These are phyloP conservation scores for Helleia helle DNA, from an alignment of 2,888 invertebrate species.

Conservation along the genomic window DNA sequence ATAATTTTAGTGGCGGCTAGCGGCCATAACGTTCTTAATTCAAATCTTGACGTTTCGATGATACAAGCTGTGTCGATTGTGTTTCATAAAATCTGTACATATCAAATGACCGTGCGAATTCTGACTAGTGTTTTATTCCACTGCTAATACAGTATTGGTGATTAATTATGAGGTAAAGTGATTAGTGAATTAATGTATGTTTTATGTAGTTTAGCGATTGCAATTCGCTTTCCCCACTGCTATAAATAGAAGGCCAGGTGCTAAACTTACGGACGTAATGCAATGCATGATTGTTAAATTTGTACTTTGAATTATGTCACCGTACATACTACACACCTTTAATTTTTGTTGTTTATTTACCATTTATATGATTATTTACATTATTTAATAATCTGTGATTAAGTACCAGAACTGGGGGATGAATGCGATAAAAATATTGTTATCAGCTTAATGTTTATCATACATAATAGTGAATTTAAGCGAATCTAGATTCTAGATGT, in stretches of 20 bases:
- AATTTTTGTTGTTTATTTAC: constrained; percentile 16
- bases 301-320: constrained; percentile 18
- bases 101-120: constrained; percentile 7
- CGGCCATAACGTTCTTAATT: constrained; percentile 32
- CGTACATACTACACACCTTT: too few species aligned
- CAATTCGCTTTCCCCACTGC: constrained; percentile 26
- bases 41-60: constrained; percentile 26
- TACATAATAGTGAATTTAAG: too few species aligned
- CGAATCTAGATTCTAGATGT: too few species aligned
- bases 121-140: constrained; percentile 10
- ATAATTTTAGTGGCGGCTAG: constrained; percentile 65
- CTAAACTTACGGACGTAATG: constrained; percentile 30
- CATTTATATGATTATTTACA: not conserved
- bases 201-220: constrained; percentile 14
- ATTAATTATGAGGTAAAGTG: constrained; percentile 21
- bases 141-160: constrained; percentile 15
- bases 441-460: too few species aligned
- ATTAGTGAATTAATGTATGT: constrained; percentile 21
- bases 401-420: too few species aligned
- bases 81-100: constrained; percentile 17
- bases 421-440: too few species aligned
- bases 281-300: constrained; percentile 33
- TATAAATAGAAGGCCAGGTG: constrained; percentile 44
- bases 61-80: constrained; percentile 23
- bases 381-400: too few species aligned